Conservation (phyloP, 2,888 invertebrate genomes). For the Anthophora plumipes region DNA sequence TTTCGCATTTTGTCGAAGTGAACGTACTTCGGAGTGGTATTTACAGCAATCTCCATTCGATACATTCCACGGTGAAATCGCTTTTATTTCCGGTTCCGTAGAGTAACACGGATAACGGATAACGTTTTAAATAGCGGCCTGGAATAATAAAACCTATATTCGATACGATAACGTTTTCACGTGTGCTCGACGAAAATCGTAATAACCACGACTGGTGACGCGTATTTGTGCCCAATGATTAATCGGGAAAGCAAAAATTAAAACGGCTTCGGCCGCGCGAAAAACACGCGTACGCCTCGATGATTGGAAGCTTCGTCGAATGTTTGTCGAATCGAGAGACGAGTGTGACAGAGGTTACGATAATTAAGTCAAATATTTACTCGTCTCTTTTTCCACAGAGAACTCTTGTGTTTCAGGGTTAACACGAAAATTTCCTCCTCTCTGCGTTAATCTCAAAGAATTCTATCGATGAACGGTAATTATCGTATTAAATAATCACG, state of each 20-base stretch:
- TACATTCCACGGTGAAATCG: neutral
- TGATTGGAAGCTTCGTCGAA: neutral
- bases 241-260: neutral
- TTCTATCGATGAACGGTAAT: too few species aligned
- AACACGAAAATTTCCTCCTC: neutral
- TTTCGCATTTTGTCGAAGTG: too few species aligned
- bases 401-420: neutral
- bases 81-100: conserved; percentile 2
- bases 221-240: conserved; percentile 7
- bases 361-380: neutral
- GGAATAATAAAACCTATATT: conserved; percentile 6
- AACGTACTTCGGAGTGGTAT: neutral
- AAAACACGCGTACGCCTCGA: neutral
- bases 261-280: neutral
- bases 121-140: conserved; percentile 11
- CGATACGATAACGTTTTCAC: neutral
- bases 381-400: rapidly evolving
- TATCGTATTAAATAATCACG: too few species aligned
- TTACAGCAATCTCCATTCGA: conserved; percentile 8
- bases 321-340: neutral
- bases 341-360: too few species aligned
- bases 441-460: too few species aligned
- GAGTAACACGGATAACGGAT: neutral
- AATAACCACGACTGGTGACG: conserved; percentile 11
- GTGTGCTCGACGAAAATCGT: conserved; percentile 17